Evolutionary conservation across 2,797 vertebrate genomes (phyloP).

Genomic region (Chanos chanos): DNA sequence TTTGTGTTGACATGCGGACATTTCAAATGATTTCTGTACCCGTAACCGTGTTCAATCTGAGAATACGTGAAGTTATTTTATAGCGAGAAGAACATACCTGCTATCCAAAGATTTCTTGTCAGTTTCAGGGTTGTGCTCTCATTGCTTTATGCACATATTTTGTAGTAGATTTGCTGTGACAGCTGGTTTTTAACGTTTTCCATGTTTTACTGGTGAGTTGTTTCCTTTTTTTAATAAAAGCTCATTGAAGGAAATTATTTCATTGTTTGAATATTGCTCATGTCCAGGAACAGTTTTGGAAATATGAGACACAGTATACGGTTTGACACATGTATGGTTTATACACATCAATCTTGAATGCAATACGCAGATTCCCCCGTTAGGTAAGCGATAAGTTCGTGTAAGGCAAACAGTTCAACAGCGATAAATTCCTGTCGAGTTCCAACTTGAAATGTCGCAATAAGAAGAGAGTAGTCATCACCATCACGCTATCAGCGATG

Average conservation of each 20-base stretch:
- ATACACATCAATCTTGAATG: too few relatives aligned
- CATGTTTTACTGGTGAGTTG: conserved; percentile 79
- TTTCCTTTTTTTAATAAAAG: conserved; percentile 70
- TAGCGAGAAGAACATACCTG: conserved; percentile 67
- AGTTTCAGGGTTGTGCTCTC: conserved; percentile 77
- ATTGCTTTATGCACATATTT: conserved; percentile 96
- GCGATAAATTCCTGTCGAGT: too few relatives aligned
- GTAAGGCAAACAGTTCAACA: too few relatives aligned
- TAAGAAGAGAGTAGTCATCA: too few relatives aligned
- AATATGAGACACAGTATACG: too few relatives aligned
- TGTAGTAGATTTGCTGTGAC: conserved; percentile 86
- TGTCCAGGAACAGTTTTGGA: too few relatives aligned
- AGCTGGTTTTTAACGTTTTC: conserved; percentile 83
- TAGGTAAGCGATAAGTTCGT: too few relatives aligned
- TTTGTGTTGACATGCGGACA: conserved; percentile 32
- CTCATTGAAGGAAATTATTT: conserved; percentile 65
- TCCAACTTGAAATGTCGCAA: too few relatives aligned
- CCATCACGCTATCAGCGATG: too few relatives aligned
- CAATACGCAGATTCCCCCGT: too few relatives aligned
- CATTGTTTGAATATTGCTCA: too few relatives aligned
- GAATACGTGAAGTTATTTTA: conserved; percentile 66
- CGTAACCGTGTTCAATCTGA: conserved; percentile 1
- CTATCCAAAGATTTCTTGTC: conserved; percentile 90
- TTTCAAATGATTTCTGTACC: conserved; percentile 67
- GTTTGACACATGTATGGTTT: too few relatives aligned